These are phyloP conservation scores for Acrocephalus arundinaceus DNA, from an alignment of 2,113 vertebrate species.

Conservation along the genomic window DNA sequence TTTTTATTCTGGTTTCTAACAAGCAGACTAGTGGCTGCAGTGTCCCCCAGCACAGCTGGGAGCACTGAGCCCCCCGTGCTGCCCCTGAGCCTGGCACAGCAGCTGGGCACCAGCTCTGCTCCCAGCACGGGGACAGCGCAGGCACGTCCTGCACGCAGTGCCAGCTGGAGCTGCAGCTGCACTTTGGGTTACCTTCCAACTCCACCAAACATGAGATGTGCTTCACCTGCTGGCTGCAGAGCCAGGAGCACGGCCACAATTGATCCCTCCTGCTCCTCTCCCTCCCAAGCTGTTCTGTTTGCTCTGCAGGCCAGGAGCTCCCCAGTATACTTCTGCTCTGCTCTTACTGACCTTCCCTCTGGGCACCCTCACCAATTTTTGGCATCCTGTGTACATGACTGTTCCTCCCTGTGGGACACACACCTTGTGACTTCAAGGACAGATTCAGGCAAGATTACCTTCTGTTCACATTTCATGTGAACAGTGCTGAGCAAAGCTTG, in stretches of 20 bases:
- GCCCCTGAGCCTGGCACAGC: background rate
- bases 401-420: background rate
- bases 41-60: accelerated
- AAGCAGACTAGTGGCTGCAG: accelerated
- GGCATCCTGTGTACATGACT: background rate
- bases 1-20: background rate
- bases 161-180: background rate
- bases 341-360: background rate
- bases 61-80: accelerated
- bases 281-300: background rate
- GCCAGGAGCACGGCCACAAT: background rate
- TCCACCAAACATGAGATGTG: accelerated
- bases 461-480: background rate
- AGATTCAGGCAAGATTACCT: background rate
- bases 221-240: background rate
- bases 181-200: background rate
- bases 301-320: background rate
- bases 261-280: background rate
- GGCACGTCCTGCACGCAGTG: accelerated
- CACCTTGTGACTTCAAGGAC: background rate
- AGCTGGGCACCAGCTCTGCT: background rate
- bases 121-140: background rate
- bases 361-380: background rate
- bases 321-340: background rate
- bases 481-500: background rate